These are phyloP conservation scores for Pachycephus smyrnensis DNA, from an alignment of 2,888 invertebrate species.

Conservation along the genomic window DNA sequence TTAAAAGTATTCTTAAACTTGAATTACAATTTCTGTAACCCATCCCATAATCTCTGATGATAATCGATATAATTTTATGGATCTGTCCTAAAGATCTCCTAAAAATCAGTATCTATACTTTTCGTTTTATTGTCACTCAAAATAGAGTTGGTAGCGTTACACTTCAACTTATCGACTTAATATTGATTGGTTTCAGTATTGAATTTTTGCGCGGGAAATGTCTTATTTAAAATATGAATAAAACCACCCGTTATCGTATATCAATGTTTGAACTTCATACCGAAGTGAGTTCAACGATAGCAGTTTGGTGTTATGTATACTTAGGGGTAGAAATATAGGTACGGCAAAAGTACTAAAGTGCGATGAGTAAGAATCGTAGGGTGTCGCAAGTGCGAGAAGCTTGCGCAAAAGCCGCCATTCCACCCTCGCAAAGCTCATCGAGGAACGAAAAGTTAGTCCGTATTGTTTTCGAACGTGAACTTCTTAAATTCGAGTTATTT, in stretches of 20 bases:
- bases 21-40: neutral
- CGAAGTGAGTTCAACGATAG: neutral
- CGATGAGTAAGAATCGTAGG: neutral
- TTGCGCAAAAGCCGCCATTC: neutral
- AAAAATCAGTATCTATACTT: no score
- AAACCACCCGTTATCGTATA: neutral
- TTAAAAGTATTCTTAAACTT: neutral
- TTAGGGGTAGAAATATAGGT: neutral
- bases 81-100: no score
- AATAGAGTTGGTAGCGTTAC: no score
- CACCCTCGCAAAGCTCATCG: neutral
- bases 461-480: slow-evolving; percentile 61
- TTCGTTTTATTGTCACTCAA: neutral
- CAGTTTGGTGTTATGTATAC: neutral
- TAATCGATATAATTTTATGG: neutral
- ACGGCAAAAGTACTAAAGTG: neutral
- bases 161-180: no score
- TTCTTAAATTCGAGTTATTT: slow-evolving; percentile 65
- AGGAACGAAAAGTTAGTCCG: slow-evolving; percentile 23
- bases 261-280: neutral
- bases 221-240: neutral
- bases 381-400: neutral
- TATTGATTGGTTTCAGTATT: no score
- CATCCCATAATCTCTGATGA: neutral
- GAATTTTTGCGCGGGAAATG: no score